These are phyloP conservation scores for Dicranocentrus wangi DNA, from an alignment of 2,888 invertebrate genomes.

Conservation along the genomic window DNA sequence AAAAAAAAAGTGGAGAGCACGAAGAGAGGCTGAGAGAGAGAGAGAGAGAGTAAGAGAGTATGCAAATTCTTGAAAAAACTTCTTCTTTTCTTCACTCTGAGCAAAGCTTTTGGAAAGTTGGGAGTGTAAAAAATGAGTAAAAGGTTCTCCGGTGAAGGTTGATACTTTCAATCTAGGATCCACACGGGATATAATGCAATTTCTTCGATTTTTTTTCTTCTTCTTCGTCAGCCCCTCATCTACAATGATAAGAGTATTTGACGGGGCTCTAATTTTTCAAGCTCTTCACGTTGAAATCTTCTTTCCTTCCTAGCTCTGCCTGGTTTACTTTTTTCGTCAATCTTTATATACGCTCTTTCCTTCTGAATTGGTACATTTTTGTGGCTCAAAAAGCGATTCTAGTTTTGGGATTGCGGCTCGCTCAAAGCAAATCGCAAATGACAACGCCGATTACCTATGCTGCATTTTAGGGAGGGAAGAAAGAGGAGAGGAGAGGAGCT, in stretches of 20 bases:
- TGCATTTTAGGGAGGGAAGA: too few species aligned
- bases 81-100: background rate
- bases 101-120: background rate
- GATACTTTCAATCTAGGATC: constrained; percentile 19
- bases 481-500: background rate
- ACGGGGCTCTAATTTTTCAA: constrained; percentile 43
- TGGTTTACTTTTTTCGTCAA: background rate
- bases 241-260: constrained; percentile 51
- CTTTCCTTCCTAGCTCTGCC: background rate
- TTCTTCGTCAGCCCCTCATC: too few species aligned
- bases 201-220: background rate
- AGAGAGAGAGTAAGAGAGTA: too few species aligned
- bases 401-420: too few species aligned
- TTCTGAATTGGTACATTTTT: background rate
- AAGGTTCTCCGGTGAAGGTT: background rate
- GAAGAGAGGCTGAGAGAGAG: too few species aligned
- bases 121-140: background rate
- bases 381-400: background rate
- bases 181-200: too few species aligned
- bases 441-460: constrained; percentile 31
- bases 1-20: too few species aligned
- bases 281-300: constrained; percentile 9
- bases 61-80: constrained; percentile 17
- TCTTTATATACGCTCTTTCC: too few species aligned
- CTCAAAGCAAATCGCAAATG: constrained; percentile 17